Evolutionary conservation across 2,888 invertebrate species (phyloP), one percentile per base, ranked within the genome.

Genomic region (Agapostemon virescens): DNA sequence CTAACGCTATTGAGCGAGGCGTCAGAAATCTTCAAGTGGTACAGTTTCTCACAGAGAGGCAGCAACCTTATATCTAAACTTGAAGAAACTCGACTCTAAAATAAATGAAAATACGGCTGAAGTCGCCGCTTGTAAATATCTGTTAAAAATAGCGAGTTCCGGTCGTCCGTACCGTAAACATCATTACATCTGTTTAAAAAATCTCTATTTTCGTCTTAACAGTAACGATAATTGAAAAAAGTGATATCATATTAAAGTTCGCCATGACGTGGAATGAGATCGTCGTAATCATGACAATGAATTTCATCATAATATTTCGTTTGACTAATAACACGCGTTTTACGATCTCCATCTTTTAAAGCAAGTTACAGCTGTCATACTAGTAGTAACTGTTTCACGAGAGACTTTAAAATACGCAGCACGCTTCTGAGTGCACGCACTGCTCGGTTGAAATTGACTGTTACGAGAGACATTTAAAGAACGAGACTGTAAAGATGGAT

Each of bases 401-500:
- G 45, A n/a, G 58, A 61, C 49, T 66, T 42, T 45, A 52, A 76
- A 67, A 38, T 42, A 42, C 55, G n/a, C 15, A 23, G 30, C 42
- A 33, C 30, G 55, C 63, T 42, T 58, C n/a, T 52, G 36, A 55
- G 49, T 7, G 66, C 30, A 64, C 26, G 33, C 63, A 20, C 69
- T 23, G 42, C 36, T 72, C 33, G 58, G 15, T 55, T 38, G 63
- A 20, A 79, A 77, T 77, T 63, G 71, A 68, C 71, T 63, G 67
- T 79, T 64, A 42, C 70, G 52, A 23, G 36, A 52, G n/a, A 23
- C 52, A 30, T 70, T 70, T 58, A 42, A 79, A 63, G 17, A 61
- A 67, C 17, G 79, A 38, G 79, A 61, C 45, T 70, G 61, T 79
- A 68, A 79, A 80, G 61, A 70, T 17, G 67, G 5, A 40, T 55